Base-by-base conservation (phyloP, 2,113 vertebrate genomes). In the Xenotilapia caudafasciata region DNA sequence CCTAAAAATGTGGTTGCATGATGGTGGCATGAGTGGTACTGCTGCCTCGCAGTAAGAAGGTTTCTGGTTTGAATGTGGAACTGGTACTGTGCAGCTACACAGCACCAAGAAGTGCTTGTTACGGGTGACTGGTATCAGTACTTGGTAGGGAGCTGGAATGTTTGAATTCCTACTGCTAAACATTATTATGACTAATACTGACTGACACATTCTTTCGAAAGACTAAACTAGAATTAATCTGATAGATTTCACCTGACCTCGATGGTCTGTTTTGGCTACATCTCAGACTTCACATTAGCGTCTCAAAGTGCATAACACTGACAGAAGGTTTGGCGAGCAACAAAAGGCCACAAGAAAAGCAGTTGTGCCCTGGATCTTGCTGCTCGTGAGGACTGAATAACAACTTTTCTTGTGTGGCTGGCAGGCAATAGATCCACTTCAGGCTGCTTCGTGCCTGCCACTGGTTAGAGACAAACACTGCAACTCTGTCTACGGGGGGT, bases 391-490 rank as follows among this genome's bases (percentile, higher is more conserved):
- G 26, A 54, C 82, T 88, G 81, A 91, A 82, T 86, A 83, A 88
- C 75, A 56, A 85, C 68, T 68, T 77, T 53, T 75, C 68, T 80
- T 68, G 58, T 87, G 87, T 6, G 42, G 45, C 26, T 77, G 73
- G 73, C 10, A 49, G 73, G 73, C 73, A 23, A 90, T 90, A 84
- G 90, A 93, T 83, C 86, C 80, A 55, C 73, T 9, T 58, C 87
- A 85, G 75, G 45, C 79, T 58, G 88, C 80, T 84, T 12, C 77
- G 82, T 81, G 82, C 60, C 77, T 80, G 84, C 82, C 45, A 11
- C 86, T 38, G 56, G 75, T 68, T 79, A 87, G 35, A 88, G 21
- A 84, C 79, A 86, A 86, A 91, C 91, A 88, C 73, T 88, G 84
- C 47, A 79, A 77, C 84, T 89, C 80, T 89, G 86, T 89, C 19